A percentile compares a stretch with the other conserved stretches of the same genome.
These are phyloP conservation scores for Egretta garzetta DNA, from an alignment of 2,113 vertebrate species.

Conservation along the genomic window DNA sequence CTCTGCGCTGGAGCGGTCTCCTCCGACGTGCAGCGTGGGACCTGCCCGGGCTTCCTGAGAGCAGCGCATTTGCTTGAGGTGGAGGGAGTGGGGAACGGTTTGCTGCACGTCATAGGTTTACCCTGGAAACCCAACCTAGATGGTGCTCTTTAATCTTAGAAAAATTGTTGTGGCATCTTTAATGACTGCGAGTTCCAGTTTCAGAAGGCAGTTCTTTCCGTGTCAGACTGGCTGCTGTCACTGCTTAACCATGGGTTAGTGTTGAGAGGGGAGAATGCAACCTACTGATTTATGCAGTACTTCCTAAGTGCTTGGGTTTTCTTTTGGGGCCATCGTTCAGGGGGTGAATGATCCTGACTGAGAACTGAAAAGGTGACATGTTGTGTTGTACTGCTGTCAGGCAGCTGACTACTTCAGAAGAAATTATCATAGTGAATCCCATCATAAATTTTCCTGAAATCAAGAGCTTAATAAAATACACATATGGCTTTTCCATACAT, in stretches of 20 bases:
- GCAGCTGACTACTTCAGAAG: background rate
- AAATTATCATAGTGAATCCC: background rate
- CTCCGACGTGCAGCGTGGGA: rapidly evolving
- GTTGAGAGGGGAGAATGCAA: background rate
- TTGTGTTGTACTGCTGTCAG: background rate
- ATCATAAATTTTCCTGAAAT: background rate
- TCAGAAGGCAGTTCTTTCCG: background rate
- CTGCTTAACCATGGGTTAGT: background rate
- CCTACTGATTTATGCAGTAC: background rate
- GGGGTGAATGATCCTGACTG: background rate
- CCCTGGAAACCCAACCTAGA: background rate
- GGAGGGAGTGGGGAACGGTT: background rate
- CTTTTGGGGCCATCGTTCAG: background rate
- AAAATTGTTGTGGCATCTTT: background rate
- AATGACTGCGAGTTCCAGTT: background rate
- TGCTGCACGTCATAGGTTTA: background rate
- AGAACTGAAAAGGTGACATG: background rate
- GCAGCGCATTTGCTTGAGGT: rapidly evolving
- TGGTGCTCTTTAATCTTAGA: background rate
- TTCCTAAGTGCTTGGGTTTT: background rate
- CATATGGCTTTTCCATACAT: background rate
- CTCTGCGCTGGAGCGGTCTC: rapidly evolving
- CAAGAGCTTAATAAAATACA: background rate
- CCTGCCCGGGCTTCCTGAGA: background rate
- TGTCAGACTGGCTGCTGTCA: background rate